Base-by-base conservation (phyloP, 2,888 invertebrate genomes). In the Phyllotreta striolata region DNA sequence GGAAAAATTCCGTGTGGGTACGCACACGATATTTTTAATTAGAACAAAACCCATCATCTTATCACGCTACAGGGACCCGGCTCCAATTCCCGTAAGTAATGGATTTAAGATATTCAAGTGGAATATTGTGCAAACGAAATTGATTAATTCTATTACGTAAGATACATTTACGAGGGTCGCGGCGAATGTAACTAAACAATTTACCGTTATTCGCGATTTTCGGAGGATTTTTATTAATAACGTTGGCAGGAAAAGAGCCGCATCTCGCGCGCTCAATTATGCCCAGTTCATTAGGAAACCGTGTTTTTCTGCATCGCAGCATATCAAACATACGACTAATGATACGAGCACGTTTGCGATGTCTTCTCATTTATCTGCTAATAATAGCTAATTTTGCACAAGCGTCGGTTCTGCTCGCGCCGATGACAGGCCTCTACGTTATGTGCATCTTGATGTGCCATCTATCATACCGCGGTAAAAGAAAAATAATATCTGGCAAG, bases 351-450 rank as follows among this genome's bases (percentile, higher is more conserved):
- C 59, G 55, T 24, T 51, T 46, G 43, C 24, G 41, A 38, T 40
- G 55, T 64, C 61, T 65, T 65, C 56, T 62, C 63, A 64, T 64
- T 64, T 56, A 57, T 35, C 46, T 69, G 68, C 71, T 70, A 67
- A 69, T 68, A 68, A 68, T 68, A 68, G 54, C 49, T 54, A 58
- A 64, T 66, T 68, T 66, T 62, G 62, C 66, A 68, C 62, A 64
- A 64, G 66, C 56, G 64, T 63, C 63, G 64, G 47, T 58, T 66
- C 55, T 57, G 63, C 62, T 61, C 61, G 56, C 37, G 39, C 41
- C 43, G 66, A 41, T 62, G 66, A 68, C 68, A 63, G 63, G 64
- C 55, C 24, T 47, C 43, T 57, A 52, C 62, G 58, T 68, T 65
- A 68, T 61, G 37, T 49, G n/a, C 47, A 47, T 34, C 47, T 9